Conservation (phyloP, 2,888 invertebrate genomes). For the Agonopterix arenella region DNA sequence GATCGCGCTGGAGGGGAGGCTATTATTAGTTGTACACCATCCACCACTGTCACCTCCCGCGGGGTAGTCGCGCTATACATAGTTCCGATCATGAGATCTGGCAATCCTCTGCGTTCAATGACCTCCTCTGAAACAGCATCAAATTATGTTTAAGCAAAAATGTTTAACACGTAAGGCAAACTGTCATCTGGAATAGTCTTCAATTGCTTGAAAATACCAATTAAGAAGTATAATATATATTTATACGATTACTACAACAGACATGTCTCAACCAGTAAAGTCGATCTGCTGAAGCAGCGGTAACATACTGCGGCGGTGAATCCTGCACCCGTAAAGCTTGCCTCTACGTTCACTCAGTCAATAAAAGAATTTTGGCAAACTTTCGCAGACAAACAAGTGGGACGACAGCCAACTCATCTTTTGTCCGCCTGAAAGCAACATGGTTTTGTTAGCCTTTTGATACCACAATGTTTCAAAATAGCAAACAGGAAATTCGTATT, state of each 20-base stretch:
- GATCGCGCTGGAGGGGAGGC: constrained; percentile 72
- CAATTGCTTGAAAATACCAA: no score
- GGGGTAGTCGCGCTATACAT: constrained; percentile 72
- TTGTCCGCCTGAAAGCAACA: constrained; percentile 68
- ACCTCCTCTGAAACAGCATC: constrained; percentile 56
- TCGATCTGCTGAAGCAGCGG: constrained; percentile 18
- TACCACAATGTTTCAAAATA: constrained; percentile 49
- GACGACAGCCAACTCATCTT: constrained; percentile 74
- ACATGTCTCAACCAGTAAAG: constrained; percentile 1
- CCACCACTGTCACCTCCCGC: constrained; percentile 77
- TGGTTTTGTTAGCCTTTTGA: constrained; percentile 61
- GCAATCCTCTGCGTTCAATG: constrained; percentile 70
- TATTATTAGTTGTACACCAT: constrained; percentile 73
- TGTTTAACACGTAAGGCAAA: no score
- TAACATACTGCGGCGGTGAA: constrained; percentile 31
- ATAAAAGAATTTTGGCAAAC: constrained; percentile 75
- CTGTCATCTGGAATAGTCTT: no score
- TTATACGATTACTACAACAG: no score
- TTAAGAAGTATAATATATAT: no score
- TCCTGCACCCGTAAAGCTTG: constrained; percentile 50
- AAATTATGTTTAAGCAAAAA: constrained; percentile 15
- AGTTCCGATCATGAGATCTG: constrained; percentile 68
- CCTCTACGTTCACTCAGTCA: constrained; percentile 61
- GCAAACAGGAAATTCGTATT: constrained; percentile 25
- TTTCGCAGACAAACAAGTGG: constrained; percentile 73